Conservation (phyloP, 2,888 invertebrate species). For the Unio pictorum region DNA sequence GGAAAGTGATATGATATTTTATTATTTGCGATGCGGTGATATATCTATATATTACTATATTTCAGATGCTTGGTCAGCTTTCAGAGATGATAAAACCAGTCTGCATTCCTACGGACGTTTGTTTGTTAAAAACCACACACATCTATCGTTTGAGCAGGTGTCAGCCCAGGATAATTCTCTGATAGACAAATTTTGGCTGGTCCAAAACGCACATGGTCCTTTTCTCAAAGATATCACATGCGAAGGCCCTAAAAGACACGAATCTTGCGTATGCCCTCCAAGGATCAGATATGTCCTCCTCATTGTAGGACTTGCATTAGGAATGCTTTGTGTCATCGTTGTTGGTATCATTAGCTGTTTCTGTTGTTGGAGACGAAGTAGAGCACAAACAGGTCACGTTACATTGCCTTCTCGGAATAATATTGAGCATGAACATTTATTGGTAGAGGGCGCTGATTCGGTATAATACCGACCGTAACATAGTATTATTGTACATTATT, state of each 20-base stretch:
- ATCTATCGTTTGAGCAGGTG: conserved; percentile 46
- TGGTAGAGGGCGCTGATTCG: too few relatives aligned
- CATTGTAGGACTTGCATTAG: conserved; percentile 8
- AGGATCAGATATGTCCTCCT: conserved; percentile 23
- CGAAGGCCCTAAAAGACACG: conserved; percentile 5
- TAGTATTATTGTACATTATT: too few relatives aligned
- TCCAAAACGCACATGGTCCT: conserved; percentile 36
- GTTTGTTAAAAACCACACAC: conserved; percentile 45
- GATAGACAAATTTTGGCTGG: conserved; percentile 50
- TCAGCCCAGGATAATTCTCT: conserved; percentile 17
- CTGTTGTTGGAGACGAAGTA: conserved; percentile 7
- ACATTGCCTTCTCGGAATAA: too few relatives aligned
- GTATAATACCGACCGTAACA: too few relatives aligned
- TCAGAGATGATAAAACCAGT: conserved; percentile 26
- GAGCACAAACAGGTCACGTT: neutral
- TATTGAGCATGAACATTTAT: too few relatives aligned
- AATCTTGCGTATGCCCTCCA: conserved; percentile 26
- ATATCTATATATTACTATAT: neutral
- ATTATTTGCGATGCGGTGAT: neutral
- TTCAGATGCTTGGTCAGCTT: conserved; percentile 49
- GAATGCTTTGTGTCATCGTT: conserved; percentile 1
- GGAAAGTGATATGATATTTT: neutral
- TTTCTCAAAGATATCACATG: conserved; percentile 27
- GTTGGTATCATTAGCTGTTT: neutral
- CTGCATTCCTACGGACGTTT: conserved; percentile 41